Evolutionary conservation across 2,888 invertebrate species (phyloP).

Genomic region (Furcula furcula): DNA sequence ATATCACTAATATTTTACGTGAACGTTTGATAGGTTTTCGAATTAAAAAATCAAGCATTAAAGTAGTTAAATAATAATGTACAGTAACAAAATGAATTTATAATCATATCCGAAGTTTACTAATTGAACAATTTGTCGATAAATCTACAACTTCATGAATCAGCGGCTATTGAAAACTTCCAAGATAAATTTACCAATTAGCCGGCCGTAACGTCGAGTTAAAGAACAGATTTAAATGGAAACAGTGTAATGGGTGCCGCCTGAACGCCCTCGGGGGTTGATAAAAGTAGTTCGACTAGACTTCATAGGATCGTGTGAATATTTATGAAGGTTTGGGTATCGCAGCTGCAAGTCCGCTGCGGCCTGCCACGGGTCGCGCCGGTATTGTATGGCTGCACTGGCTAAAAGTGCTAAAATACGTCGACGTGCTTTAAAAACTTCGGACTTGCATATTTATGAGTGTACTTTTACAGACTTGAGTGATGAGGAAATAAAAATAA

Average conservation of each 20-base stretch:
- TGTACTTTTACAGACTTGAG: constrained; percentile 68
- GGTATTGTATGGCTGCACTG: constrained; percentile 61
- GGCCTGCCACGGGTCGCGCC: constrained; percentile 47
- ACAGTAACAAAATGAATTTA: too few species aligned
- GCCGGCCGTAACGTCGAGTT: constrained; percentile 24
- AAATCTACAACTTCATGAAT: constrained; percentile 7
- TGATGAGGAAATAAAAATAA: constrained; percentile 68
- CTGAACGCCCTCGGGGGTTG: constrained; percentile 39
- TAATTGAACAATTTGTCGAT: background rate
- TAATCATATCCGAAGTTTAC: too few species aligned
- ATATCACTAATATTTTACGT: too few species aligned
- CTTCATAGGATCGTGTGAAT: constrained; percentile 61
- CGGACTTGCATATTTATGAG: constrained; percentile 72
- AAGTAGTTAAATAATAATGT: too few species aligned
- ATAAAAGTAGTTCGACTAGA: constrained; percentile 51
- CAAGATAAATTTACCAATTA: constrained; percentile 29
- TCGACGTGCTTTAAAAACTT: constrained; percentile 60
- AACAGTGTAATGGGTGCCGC: constrained; percentile 29
- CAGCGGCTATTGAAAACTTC: constrained; percentile 23
- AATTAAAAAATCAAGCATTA: too few species aligned
- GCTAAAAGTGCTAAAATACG: constrained; percentile 62
- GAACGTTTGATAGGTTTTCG: too few species aligned
- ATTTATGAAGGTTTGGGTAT: constrained; percentile 71
- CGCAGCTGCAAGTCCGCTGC: constrained; percentile 62
- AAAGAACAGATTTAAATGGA: constrained; percentile 41